Base-by-base conservation (phyloP, 2,888 invertebrate genomes). In the Nipponacmea schrenckii region DNA sequence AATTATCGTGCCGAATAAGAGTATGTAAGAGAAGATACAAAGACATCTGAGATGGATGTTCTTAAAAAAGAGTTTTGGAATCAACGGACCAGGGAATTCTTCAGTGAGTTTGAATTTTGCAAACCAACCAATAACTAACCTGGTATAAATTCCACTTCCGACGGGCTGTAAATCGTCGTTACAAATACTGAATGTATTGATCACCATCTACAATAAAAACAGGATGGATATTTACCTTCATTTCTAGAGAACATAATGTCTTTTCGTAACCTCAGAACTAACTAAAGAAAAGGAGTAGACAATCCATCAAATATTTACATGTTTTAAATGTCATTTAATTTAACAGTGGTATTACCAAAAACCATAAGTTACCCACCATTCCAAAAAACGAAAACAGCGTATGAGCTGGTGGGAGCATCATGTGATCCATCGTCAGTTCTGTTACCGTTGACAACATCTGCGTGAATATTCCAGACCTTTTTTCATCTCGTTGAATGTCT, bases 141-240 rank as follows among this genome's bases (percentile, higher is more conserved):
- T 96, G 77, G 97, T 89, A 88, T 96, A 97, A 76, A 97, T 92
- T 2, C 94, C 96, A 0, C 94, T 94, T 0, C 96, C 97, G 70
- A 97, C 92, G 14, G 93, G 93, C 80, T 93, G 93, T 92, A 96
- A 92, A 84, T 96, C 95, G 26, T 92, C 91, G 87, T 96, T 94
- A 79, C 94, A 90, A 78, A 97, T 94, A 82, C 94, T 94, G 86
- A 96, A 97, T 69, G 94, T 94, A 90, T 97, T 97, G 45, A 96
- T 94, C 77, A 94, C 92, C 91, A 96, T 93, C 95, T 96, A 90
- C 50, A 83, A 81, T 74, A 39, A 73, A 62, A 76, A 66, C 56
- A 62, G 50, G 56, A n/a, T 17, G 44, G 1, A 26, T 56, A 15
- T 64, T 39, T 50, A 68, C 64, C 44, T 65, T n/a, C 5, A 5